Evolutionary conservation across 2,888 invertebrate genomes (phyloP), one percentile per base, ranked within the genome.

Genomic region (Criorhina ranunculi): DNA sequence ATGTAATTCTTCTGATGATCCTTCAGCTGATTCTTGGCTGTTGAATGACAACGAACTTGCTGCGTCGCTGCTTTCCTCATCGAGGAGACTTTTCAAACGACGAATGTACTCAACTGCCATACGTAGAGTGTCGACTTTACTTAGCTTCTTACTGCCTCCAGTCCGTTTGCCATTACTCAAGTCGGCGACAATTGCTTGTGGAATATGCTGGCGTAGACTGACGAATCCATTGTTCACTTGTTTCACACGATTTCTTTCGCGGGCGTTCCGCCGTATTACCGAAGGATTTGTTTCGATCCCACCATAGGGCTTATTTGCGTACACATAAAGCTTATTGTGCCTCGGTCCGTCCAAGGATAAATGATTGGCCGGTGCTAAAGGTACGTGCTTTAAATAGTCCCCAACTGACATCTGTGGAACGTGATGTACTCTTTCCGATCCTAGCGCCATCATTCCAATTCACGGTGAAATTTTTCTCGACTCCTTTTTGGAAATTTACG

Each of bases 201-300:
- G 98, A 86, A 98, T 97, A 90, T 97, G 97, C 88, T 97, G 96
- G 9, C 98, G 93, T 29, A 98, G 93, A 40, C 96, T 96, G 5
- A 96, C 96, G 91, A 98, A 98, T 88, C 98, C 98, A 91, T 97
- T 96, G 93, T 98, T 98, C 88, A 98, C 97, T 94, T 98, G 97
- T 92, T 98, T 98, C 87, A 98, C 98, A 87, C 98, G 95, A 91
- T 98, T 98, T 88, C 98, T 93, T 92, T 98, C 98, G 29, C 98
- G 94, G 44, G 98, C 98, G 92, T 98, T 98, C 88, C 98, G 94
- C 70, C 98, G 93, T 0, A 97, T 96, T 12, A 98, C 97, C 5
- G 97, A 96, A 66, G 96, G 96, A 80, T 96, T 96, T 88, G 95
- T 96, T 88, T 95, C 93, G 2, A 77, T 59, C n/a, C 79, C 76